phyloP scores from a whole-genome alignment of 2,113 vertebrate genomes.

The Pterocles burchelli region DNA sequence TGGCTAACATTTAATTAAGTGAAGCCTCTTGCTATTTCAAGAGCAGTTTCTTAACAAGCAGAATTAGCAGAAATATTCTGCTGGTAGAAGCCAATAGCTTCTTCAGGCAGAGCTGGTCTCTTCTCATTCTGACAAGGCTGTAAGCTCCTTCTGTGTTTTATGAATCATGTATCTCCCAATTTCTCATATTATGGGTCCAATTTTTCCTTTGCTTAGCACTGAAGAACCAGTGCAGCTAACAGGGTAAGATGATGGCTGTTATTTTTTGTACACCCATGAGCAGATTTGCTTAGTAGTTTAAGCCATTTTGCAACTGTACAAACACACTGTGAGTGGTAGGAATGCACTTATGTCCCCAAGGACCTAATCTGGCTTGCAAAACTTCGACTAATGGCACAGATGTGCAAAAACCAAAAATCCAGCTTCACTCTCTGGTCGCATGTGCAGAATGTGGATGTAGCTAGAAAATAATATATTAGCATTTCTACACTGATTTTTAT shows the following conservation, averaged over 20 bases:
- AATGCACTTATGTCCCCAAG: slow-evolving; percentile 25
- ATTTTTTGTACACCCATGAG: not conserved
- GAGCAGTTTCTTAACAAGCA: not conserved
- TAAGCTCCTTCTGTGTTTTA: not conserved
- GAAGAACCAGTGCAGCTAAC: not conserved
- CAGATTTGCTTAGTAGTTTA: slow-evolving; percentile 22
- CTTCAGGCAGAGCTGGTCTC: not conserved
- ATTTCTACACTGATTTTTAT: not conserved
- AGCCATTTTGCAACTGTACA: slow-evolving; percentile 39
- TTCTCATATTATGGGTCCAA: not conserved
- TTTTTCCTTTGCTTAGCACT: not conserved
- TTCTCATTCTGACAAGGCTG: not conserved
- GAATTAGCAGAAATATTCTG: not conserved
- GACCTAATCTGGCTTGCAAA: slow-evolving; percentile 44
- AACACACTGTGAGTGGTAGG: not conserved
- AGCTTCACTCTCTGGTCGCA: not conserved
- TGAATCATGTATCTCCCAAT: not conserved
- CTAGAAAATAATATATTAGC: not conserved
- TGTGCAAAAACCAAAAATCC: not conserved
- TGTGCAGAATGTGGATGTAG: not conserved
- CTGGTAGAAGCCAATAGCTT: not conserved
- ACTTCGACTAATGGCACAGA: slow-evolving; percentile 20
- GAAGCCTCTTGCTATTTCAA: slow-evolving; percentile 10
- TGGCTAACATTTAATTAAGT: slow-evolving; percentile 20
- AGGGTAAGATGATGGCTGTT: not conserved